Evolutionary conservation across 1,140 invertebrate species (phyloP).

Genomic region (Alviniconcha marisindica): DNA sequence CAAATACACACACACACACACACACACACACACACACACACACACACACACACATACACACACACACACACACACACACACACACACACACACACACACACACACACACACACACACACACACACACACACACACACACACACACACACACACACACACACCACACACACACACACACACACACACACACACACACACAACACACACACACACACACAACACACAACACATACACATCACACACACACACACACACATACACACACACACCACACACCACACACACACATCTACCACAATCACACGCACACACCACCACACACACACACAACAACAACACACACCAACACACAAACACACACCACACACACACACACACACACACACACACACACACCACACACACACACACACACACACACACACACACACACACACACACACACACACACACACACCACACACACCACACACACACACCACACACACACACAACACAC

Average conservation of each 20-base stretch:
- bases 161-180: not conserved
- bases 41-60: too few relatives aligned
- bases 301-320: not conserved
- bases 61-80: too few relatives aligned
- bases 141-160: too few relatives aligned
- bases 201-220: not conserved
- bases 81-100: too few relatives aligned
- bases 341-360: not conserved
- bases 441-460: constrained; percentile 13
- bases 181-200: not conserved
- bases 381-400: not conserved
- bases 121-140: too few relatives aligned
- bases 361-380: not conserved
- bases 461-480: not conserved
- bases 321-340: not conserved
- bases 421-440: not conserved
- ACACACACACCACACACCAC: not conserved
- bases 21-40: too few relatives aligned
- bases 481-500: too few relatives aligned
- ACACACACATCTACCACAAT: not conserved
- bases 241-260: not conserved
- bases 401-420: not conserved
- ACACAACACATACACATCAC: not conserved
- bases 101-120: too few relatives aligned
- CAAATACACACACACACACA: too few relatives aligned